phyloP scores from a whole-genome alignment of 2,888 invertebrate species.

The Pseudolycoriella hygida region DNA sequence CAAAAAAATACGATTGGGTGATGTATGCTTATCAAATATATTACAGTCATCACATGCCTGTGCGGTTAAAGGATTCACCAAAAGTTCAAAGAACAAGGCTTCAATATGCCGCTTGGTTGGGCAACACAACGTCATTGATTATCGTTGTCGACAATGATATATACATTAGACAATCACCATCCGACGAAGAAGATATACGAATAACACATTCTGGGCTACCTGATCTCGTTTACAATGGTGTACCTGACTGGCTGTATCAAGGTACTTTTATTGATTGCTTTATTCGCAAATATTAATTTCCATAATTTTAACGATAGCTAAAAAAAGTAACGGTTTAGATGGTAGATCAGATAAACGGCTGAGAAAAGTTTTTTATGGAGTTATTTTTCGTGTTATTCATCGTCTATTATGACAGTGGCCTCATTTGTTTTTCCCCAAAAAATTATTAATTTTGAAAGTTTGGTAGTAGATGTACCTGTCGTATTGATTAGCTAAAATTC shows the following conservation, averaged over 20 bases:
- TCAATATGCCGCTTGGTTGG: conserved; percentile 73
- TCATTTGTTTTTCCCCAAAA: no score
- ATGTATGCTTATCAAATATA: conserved; percentile 10
- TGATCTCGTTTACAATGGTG: conserved; percentile 76
- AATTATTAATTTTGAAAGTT: no score
- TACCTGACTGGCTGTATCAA: conserved; percentile 95
- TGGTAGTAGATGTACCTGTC: no score
- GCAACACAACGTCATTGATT: conserved; percentile 55
- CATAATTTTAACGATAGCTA: background rate
- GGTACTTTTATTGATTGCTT: conserved; percentile 32
- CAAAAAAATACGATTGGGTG: background rate
- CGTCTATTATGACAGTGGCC: no score
- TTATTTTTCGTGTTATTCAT: no score
- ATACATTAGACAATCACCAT: conserved; percentile 58
- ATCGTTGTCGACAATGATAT: conserved; percentile 81
- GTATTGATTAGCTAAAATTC: no score
- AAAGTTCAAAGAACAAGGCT: conserved; percentile 52
- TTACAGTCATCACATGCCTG: conserved; percentile 63
- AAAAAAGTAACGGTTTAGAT: no score
- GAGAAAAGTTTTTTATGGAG: no score
- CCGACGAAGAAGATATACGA: conserved; percentile 45
- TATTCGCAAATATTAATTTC: background rate
- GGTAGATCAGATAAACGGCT: no score
- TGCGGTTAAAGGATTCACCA: conserved; percentile 58
- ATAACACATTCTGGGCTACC: conserved; percentile 61